Evolutionary conservation across 1,140 invertebrate genomes (phyloP).

Genomic region (roundworm (Caenorhabditis elegans)): DNA sequence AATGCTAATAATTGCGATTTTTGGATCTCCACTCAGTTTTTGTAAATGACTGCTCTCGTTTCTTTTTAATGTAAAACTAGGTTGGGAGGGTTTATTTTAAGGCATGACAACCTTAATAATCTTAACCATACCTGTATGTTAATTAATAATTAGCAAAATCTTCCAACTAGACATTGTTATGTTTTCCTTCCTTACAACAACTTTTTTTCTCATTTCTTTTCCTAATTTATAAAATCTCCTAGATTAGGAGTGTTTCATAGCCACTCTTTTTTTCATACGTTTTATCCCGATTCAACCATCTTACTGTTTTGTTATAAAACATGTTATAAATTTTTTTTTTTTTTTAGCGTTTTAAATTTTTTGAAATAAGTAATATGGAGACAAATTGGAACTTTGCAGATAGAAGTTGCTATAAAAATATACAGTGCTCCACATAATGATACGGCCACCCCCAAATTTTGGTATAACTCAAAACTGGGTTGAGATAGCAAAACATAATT

Average conservation of each 20-base stretch:
- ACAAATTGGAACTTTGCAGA: too few species aligned
- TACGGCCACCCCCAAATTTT: too few species aligned
- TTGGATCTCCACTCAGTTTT: background rate
- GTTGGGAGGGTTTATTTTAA: background rate
- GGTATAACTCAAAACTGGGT: too few species aligned
- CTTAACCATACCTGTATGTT: background rate
- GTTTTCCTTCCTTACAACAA: background rate
- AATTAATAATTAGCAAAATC: background rate
- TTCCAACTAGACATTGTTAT: background rate
- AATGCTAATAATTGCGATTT: background rate
- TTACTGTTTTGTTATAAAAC: too few species aligned
- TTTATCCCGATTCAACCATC: background rate
- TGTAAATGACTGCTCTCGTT: background rate
- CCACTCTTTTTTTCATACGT: background rate
- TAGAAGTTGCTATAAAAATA: too few species aligned
- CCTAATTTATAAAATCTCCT: background rate
- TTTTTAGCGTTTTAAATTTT: too few species aligned
- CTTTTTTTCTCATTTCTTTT: background rate
- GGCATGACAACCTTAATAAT: slow-evolving; percentile 28
- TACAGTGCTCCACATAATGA: too few species aligned
- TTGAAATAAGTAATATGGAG: too few species aligned
- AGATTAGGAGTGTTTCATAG: background rate
- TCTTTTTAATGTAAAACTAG: background rate
- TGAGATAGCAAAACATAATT: too few species aligned
- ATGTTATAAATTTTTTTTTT: too few species aligned